Base-by-base conservation (phyloP, 2,888 invertebrate genomes). In the Noctua janthe region DNA sequence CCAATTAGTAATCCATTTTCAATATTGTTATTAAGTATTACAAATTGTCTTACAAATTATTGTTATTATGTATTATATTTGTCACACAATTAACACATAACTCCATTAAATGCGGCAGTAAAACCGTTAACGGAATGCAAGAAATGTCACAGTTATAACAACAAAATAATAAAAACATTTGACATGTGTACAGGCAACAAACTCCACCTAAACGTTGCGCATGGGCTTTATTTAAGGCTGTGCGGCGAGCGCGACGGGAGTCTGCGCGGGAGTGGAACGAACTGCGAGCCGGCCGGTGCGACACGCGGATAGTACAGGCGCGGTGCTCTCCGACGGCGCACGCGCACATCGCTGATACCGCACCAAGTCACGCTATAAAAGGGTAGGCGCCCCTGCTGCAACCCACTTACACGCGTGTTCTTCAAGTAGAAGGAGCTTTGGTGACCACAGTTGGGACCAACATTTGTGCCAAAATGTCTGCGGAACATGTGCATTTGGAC, bases 241-340 rank as follows among this genome's bases (percentile, higher is more conserved):
- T 91, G 86, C 84, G 80, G 86, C 89, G 84, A 87, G 84, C 87
- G 86, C 78, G 43, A 7, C 43, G 82, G 91, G 88, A 94, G 94
- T 92, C 92, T 94, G 93, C 93, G 94, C 94, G 92, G 94, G 94
- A 95, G 95, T 94, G 94, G 92, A 92, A 89, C 90, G 93, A 89
- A 92, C 86, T 67, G 87, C 77, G 80, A 82, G 91, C 92, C 90
- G 90, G 90, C 90, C 90, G 91, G 20, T 39, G 39, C 66, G 83
- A 10, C 39, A 20, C 66, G 83, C 86, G 88, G 90, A 94, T 95
- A 96, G 96, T 96, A 91, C 89, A 85, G 87, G 89, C 94, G 94
- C 94, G 94, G 92, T 94, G 94, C 90, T 95, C 93, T 86, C 80
- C 77, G 90, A 88, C 94, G 91, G 92, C 96, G 96, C 96, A 96